These are phyloP conservation scores for Metridium senile DNA, from an alignment of 92 coral and sea anemone species.

Conservation along the genomic window DNA sequence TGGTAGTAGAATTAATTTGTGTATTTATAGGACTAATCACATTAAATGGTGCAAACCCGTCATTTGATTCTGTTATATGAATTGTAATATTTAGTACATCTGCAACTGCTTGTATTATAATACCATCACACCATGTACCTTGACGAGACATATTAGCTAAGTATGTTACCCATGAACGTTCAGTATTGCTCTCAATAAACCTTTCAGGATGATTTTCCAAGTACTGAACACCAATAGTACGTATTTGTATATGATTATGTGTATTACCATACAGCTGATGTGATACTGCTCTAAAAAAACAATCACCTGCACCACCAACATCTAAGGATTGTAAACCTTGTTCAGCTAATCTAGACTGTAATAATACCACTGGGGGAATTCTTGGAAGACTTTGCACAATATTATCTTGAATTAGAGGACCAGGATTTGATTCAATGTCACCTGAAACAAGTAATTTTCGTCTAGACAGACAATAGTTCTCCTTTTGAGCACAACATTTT, in stretches of 20 bases:
- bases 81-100: conserved; percentile 51
- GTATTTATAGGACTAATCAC: conserved; percentile 34
- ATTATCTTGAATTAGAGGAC: conserved; percentile 33
- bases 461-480: background rate
- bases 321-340: conserved; percentile 36
- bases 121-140: conserved; percentile 72
- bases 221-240: conserved; percentile 45
- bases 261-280: conserved; percentile 57
- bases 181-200: conserved; percentile 59
- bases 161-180: conserved; percentile 53
- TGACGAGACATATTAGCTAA: conserved; percentile 38
- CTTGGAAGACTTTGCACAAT: background rate
- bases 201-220: conserved; percentile 60
- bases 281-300: conserved; percentile 59
- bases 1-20: conserved; percentile 12
- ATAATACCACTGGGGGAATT: background rate
- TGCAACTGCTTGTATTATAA: conserved; percentile 62
- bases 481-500: too few relatives aligned
- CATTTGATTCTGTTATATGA: conserved; percentile 50
- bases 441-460: conserved; percentile 12
- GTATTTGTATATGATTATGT: conserved; percentile 43
- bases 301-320: conserved; percentile 58
- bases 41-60: conserved; percentile 51
- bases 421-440: conserved; percentile 45
- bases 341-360: conserved; percentile 39